Evolutionary conservation across 2,113 vertebrate species (phyloP).

Genomic region (Lasiurus cinereus): DNA sequence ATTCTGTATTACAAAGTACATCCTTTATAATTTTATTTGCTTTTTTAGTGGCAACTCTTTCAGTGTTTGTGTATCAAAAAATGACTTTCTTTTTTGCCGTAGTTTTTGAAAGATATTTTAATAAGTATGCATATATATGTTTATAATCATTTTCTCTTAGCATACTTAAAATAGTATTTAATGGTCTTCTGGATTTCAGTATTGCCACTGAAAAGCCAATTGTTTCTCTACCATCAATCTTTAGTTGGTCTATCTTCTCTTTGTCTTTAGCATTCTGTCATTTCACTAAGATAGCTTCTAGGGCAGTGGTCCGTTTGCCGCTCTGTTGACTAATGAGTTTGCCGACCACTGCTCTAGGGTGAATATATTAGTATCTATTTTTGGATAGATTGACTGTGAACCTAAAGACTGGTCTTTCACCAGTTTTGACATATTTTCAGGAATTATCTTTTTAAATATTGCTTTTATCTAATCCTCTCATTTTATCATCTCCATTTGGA

Average conservation of each 20-base stretch:
- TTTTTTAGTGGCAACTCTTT: not conserved
- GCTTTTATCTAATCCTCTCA: not conserved
- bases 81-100: not conserved
- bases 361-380: not conserved
- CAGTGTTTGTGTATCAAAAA: not conserved
- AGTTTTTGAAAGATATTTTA: constrained; percentile 23
- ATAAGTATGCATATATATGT: not conserved
- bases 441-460: constrained; percentile 27
- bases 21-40: not conserved
- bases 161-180: not conserved
- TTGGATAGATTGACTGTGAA: not conserved
- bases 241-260: not conserved
- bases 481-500: constrained; percentile 4
- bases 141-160: constrained; percentile 3
- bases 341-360: not conserved
- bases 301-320: too few species aligned
- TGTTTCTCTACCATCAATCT: not conserved
- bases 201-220: not conserved
- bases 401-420: not conserved
- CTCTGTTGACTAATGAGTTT: too few species aligned
- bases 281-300: not conserved
- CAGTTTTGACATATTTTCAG: not conserved
- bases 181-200: not conserved
- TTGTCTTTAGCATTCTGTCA: not conserved
- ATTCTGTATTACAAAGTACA: not conserved